phyloP scores from a whole-genome alignment of 2,797 vertebrate species.

The Mycteria americana region DNA sequence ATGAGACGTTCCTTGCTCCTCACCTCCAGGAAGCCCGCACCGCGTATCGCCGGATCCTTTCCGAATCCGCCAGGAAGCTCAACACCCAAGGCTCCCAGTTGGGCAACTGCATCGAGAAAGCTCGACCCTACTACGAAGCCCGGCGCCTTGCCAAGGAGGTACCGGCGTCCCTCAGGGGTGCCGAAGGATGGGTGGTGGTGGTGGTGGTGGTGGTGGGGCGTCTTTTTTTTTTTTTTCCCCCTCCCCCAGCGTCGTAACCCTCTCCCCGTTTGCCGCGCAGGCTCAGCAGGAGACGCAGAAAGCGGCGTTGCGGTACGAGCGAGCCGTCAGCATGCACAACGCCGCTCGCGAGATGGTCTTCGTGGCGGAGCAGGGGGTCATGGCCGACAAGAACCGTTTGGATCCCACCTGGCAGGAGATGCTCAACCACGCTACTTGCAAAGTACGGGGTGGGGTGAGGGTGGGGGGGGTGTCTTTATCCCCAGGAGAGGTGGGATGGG shows the following conservation, averaged over 20 bases:
- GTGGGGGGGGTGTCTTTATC: too few species aligned
- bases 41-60: slow-evolving; percentile 88
- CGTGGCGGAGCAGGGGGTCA: slow-evolving; percentile 90
- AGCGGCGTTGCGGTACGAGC: slow-evolving; percentile 87
- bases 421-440: slow-evolving; percentile 91
- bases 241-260: too few species aligned
- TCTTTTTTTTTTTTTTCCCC: not conserved
- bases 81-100: slow-evolving; percentile 87
- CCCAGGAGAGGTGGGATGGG: too few species aligned
- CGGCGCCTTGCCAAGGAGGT: slow-evolving; percentile 91
- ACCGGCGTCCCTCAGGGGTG: not conserved
- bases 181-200: too few species aligned
- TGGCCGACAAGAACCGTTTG: slow-evolving; percentile 88
- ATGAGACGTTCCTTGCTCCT: not conserved
- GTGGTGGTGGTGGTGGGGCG: too few species aligned
- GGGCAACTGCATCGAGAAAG: slow-evolving; percentile 89
- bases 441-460: slow-evolving; percentile 70
- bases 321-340: slow-evolving; percentile 90
- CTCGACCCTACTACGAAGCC: slow-evolving; percentile 91
- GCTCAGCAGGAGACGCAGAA: slow-evolving; percentile 93
- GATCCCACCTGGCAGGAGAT: slow-evolving; percentile 96
- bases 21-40: slow-evolving; percentile 81
- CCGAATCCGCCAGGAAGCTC: slow-evolving; percentile 87
- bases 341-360: slow-evolving; percentile 94
- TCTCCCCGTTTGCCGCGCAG: slow-evolving; percentile 43